Evolutionary conservation across 2,797 vertebrate species (phyloP), one percentile per base, ranked within the genome.

Genomic region (Somateria mollissima): DNA sequence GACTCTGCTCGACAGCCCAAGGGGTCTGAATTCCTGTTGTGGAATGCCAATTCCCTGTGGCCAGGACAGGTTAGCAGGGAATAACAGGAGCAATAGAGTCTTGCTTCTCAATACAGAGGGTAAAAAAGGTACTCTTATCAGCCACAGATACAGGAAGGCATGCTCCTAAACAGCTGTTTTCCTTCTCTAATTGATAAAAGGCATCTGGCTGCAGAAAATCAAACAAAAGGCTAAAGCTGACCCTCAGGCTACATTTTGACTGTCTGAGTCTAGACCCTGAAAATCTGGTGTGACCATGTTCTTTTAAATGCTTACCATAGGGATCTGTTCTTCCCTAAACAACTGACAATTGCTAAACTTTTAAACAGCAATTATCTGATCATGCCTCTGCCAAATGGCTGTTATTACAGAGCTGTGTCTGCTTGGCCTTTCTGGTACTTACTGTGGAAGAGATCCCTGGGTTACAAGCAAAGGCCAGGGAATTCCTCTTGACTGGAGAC

Each of bases 41-140:
- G 20, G 25, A 89, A 17, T 1, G 7, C 12, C 27, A 56, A 21
- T 3, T 76, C 54, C 37, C 32, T 0, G 0, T 30, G 7, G 25
- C 11, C 28, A 25, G 18, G 8, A 36, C 53, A 73, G 6, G n/a
- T 87, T 75, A 49, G 2, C 32, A 34, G 66, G 3, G 14, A 83
- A 65, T 34, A 15, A 47, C 3, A 12, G 0, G 2, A 49, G 10
- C 22, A 43, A 4, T 7, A 28, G n/a, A 11, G 32, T 56, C 21
- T 69, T 92, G 11, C 24, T 41, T 80, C 11, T 82, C 16, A 53
- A 20, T 43, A 53, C 10, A 37, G 19, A 22, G 12, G 4, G 32
- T 37, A 25, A 18, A 84, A 16, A 6, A 62, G 20, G 8, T 24
- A 65, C 20, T 10, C 27, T 30, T 53, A 43, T 65, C 41, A 30